phyloP scores from a whole-genome alignment of 2,888 invertebrate genomes.

The Diadegma fenestrale region DNA sequence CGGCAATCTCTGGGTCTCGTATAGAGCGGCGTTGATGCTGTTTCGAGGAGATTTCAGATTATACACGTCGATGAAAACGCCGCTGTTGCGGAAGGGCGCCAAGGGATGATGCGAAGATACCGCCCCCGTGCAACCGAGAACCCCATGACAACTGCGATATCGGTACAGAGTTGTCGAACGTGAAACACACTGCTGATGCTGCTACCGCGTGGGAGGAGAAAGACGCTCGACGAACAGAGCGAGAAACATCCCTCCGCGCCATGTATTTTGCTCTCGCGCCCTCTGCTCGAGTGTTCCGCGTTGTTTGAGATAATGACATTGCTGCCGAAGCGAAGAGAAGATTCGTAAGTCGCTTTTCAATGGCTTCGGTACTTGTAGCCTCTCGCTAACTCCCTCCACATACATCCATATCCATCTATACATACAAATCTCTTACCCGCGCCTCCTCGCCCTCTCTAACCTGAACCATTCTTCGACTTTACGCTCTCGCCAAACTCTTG shows the following conservation, averaged over 20 bases:
- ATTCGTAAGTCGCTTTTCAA: constrained; percentile 71
- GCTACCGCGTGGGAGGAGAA: background rate
- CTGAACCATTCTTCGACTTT: constrained; percentile 38
- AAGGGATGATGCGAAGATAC: constrained; percentile 27
- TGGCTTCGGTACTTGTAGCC: constrained; percentile 51
- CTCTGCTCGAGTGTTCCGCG: constrained; percentile 73
- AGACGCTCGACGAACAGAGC: constrained; percentile 47
- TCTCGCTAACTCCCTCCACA: constrained; percentile 16
- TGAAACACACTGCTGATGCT: background rate
- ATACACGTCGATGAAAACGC: constrained; percentile 69
- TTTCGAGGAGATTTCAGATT: constrained; percentile 48
- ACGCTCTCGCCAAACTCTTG: constrained; percentile 38
- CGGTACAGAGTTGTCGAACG: constrained; percentile 26
- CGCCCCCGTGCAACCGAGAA: constrained; percentile 20
- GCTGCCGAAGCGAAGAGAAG: constrained; percentile 69
- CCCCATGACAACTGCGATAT: constrained; percentile 56
- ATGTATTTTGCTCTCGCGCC: constrained; percentile 71
- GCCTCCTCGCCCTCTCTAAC: background rate
- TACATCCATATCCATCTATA: background rate
- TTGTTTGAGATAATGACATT: constrained; percentile 78
- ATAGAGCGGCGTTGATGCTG: constrained; percentile 24
- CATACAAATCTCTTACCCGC: background rate
- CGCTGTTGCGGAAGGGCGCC: constrained; percentile 1
- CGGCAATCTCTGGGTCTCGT: background rate
- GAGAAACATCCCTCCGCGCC: constrained; percentile 50